A percentile compares a stretch with the other conserved stretches of the same genome.
phyloP scores from a whole-genome alignment of 2,888 invertebrate species.

The Papilio demoleus region DNA sequence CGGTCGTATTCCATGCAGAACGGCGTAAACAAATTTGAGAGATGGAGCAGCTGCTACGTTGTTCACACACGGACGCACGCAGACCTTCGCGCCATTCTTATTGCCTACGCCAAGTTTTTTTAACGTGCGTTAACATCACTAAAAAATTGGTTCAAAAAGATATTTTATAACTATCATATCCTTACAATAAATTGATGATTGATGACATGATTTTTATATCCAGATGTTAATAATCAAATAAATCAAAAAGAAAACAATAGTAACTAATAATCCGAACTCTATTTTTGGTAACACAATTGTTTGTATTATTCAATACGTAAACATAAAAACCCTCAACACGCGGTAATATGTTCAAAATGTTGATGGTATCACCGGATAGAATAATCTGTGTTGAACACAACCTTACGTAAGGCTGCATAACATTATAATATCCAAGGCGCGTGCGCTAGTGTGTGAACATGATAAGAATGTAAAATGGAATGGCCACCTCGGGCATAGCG shows the following conservation, averaged over 20 bases:
- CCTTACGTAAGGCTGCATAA: slow-evolving; percentile 28
- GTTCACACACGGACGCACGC: slow-evolving; percentile 33
- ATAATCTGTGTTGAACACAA: slow-evolving; percentile 31
- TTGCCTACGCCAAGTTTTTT: background rate
- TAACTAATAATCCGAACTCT: no score
- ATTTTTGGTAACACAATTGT: no score
- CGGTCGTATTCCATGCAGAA: slow-evolving; percentile 30
- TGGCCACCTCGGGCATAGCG: slow-evolving; percentile 86
- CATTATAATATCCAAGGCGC: slow-evolving; percentile 31
- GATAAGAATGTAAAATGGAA: slow-evolving; percentile 38
- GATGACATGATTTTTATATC: no score
- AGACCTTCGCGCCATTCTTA: background rate
- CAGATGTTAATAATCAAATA: no score
- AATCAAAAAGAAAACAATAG: no score
- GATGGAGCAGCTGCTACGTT: slow-evolving; percentile 30
- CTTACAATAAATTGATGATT: no score
- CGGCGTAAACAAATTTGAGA: slow-evolving; percentile 27
- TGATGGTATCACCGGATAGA: slow-evolving; percentile 26
- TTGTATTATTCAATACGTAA: no score
- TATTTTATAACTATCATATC: background rate
- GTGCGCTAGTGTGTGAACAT: slow-evolving; percentile 36
- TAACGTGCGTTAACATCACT: background rate
- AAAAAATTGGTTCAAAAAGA: background rate
- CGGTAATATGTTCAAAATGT: slow-evolving; percentile 8
- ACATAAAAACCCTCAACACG: background rate